Conservation (phyloP, 2,888 invertebrate species). For the Caenorhabditis angaria region DNA sequence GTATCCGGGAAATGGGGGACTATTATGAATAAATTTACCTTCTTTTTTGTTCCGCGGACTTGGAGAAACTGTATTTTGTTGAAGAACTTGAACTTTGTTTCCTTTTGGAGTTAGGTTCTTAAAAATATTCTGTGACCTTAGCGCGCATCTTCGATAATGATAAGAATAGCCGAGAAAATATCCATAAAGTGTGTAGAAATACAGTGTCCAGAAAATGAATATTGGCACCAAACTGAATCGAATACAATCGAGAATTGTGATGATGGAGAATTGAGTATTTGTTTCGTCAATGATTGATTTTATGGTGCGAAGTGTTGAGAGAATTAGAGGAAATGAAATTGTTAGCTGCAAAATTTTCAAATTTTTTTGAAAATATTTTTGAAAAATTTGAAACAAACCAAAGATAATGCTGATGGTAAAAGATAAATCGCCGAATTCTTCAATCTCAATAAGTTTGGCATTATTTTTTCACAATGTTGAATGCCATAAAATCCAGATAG, state of each 20-base stretch:
- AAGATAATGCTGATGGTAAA: not conserved
- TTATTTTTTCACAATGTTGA: not conserved
- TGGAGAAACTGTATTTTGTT: not conserved
- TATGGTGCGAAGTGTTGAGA: slow-evolving; percentile 20
- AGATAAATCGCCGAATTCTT: not conserved
- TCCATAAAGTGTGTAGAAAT: slow-evolving; percentile 32
- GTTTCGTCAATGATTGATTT: not conserved
- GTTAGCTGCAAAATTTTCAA: slow-evolving; percentile 17
- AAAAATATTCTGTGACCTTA: not conserved
- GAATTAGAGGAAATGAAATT: slow-evolving; percentile 20
- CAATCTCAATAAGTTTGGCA: not conserved
- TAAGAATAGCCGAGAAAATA: slow-evolving; percentile 24
- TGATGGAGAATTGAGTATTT: not conserved
- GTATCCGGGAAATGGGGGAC: slow-evolving; percentile 20
- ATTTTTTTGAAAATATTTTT: not conserved
- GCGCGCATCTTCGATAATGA: slow-evolving; percentile 23
- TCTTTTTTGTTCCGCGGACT: not conserved
- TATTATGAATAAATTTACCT: not conserved
- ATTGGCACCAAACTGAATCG: slow-evolving; percentile 22
- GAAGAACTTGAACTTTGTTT: not conserved
- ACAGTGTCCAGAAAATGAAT: slow-evolving; percentile 17
- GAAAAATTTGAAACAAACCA: not conserved
- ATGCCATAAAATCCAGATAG: not conserved
- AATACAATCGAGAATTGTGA: slow-evolving; percentile 14
- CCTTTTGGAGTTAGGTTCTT: not conserved